Evolutionary conservation across 2,888 invertebrate species (phyloP).

Genomic region (Hanleya hanleyi): DNA sequence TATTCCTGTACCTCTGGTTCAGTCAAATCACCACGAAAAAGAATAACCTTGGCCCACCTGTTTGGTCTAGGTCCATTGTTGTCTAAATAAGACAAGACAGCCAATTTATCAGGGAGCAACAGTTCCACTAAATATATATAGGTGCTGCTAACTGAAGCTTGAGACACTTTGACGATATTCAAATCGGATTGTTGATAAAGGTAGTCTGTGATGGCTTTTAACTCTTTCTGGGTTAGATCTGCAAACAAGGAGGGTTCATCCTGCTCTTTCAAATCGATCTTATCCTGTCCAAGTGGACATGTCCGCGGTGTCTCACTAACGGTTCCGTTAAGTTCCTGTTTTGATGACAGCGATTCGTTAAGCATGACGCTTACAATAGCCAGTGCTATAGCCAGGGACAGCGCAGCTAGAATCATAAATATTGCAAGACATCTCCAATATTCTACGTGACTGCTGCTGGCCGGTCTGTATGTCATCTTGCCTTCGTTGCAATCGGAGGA

Average conservation of each 20-base stretch:
- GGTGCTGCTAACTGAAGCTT: constrained; percentile 24
- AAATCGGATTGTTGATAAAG: background rate
- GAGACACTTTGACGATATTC: background rate
- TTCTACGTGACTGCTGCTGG: too few relatives aligned
- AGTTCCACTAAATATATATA: constrained; percentile 45
- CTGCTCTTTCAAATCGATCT: background rate
- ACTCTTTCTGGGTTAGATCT: background rate
- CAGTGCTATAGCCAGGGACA: background rate
- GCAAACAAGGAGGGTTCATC: background rate
- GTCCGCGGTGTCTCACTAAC: too few relatives aligned
- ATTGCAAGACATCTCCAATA: too few relatives aligned
- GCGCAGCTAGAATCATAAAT: too few relatives aligned
- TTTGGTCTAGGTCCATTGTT: constrained; percentile 28
- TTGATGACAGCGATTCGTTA: background rate
- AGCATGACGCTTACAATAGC: background rate
- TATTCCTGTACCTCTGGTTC: constrained; percentile 47
- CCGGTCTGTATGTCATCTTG: too few relatives aligned
- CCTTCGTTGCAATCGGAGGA: too few relatives aligned
- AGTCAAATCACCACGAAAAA: constrained; percentile 36
- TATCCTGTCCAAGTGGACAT: background rate
- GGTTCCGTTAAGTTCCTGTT: too few relatives aligned
- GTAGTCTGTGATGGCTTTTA: background rate
- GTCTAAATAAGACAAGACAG: constrained; percentile 42
- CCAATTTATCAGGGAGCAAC: constrained; percentile 43
- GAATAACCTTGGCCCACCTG: constrained; percentile 45